phyloP scores from a whole-genome alignment of 2,113 vertebrate species.

The Catagonus wagneri region DNA sequence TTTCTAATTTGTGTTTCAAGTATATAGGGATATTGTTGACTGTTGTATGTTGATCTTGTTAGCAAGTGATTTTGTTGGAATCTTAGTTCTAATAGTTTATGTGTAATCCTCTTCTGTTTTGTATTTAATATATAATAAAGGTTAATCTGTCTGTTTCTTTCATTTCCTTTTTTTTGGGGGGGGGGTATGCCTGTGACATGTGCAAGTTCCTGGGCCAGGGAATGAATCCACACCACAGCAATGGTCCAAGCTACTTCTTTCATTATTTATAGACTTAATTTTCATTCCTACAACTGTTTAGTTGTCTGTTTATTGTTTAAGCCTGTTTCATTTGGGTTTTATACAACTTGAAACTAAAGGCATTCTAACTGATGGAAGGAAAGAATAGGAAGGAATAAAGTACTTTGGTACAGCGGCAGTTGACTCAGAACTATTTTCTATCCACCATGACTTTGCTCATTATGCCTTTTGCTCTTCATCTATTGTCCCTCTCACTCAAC shows the following conservation, averaged over 20 bases:
- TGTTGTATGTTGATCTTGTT: neutral
- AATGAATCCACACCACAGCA: too few relatives aligned
- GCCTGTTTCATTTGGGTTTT: neutral
- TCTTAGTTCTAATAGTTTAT: constrained; percentile 4
- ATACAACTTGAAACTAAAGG: neutral
- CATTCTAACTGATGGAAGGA: neutral
- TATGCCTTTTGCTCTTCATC: neutral
- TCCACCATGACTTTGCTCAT: neutral
- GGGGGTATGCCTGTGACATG: too few relatives aligned
- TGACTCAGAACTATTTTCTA: neutral
- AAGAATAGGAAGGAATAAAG: neutral
- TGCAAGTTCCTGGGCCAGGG: too few relatives aligned
- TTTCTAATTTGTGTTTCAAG: constrained; percentile 1
- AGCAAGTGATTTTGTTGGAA: neutral
- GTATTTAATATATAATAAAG: neutral
- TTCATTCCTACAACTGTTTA: neutral
- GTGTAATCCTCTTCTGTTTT: neutral
- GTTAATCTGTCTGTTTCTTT: neutral
- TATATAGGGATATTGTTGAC: neutral
- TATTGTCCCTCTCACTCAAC: neutral
- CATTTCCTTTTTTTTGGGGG: neutral
- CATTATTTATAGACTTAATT: neutral
- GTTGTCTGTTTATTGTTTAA: neutral
- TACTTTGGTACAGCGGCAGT: rapidly evolving
- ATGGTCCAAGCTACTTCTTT: neutral